These are phyloP conservation scores for Stictocephala bisonia DNA, from an alignment of 2,888 invertebrate species.

Conservation along the genomic window DNA sequence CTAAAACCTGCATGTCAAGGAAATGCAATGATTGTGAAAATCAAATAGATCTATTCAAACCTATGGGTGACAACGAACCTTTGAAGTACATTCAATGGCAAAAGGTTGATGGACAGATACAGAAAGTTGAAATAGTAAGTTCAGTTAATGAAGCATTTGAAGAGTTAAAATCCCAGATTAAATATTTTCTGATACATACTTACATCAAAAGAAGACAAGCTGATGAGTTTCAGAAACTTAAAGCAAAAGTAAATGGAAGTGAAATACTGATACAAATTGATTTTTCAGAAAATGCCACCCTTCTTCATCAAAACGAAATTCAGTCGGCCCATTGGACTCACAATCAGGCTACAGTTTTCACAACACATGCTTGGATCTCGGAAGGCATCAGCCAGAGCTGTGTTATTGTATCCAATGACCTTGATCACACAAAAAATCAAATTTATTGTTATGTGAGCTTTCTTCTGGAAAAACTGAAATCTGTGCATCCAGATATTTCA, in stretches of 20 bases:
- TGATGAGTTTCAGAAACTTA: neutral
- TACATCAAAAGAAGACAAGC: neutral
- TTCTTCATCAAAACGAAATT: constrained; percentile 7
- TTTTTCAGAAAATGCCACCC: constrained; percentile 23
- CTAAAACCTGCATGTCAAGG: neutral
- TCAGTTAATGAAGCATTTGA: constrained; percentile 1
- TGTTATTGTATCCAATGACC: constrained; percentile 13
- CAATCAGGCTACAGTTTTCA: constrained; percentile 6
- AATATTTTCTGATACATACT: constrained; percentile 5
- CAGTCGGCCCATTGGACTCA: constrained; percentile 27
- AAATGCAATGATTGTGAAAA: neutral
- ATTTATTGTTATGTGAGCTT: constrained; percentile 1
- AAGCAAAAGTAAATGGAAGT: neutral
- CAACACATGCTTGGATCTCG: constrained; percentile 6
- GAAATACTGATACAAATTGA: constrained; percentile 20
- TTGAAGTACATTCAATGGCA: constrained; percentile 13
- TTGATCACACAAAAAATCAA: constrained; percentile 3
- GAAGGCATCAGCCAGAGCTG: neutral
- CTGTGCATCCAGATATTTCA: neutral
- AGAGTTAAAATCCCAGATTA: neutral
- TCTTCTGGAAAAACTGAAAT: neutral
- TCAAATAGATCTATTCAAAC: neutral
- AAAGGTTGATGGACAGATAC: neutral
- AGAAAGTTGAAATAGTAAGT: constrained; percentile 7
- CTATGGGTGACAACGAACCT: neutral